Base-by-base conservation (phyloP, 2,888 invertebrate species). In the Crematogaster levior region DNA sequence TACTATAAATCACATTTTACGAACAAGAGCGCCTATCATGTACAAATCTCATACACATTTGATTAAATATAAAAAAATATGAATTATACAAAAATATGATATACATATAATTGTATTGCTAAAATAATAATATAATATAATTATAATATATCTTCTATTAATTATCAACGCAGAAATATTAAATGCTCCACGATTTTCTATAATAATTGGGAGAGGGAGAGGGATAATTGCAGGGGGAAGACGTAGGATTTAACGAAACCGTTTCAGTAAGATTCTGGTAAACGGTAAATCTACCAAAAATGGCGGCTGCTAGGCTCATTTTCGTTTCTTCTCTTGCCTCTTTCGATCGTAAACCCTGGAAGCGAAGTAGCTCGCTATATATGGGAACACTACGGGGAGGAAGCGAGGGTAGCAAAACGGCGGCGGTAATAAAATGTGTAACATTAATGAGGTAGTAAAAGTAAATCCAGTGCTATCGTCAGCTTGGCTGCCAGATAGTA, bases 401-500 rank as follows among this genome's bases (percentile, higher is more conserved):
- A 21, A 70, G 46, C 56, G 73, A 75, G 48, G 81, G 82, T 58
- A 82, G 83, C 82, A 66, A 86, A 84, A 90, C 82, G 86, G 82
- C 79, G 37, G 61, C 60, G 77, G 91, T 91, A 91, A 92, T 93
- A 93, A 93, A 93, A 92, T 91, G 91, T 91, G 91, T 91, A 92
- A 93, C 93, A 92, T 93, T 93, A 92, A 93, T 92, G 93, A 92
- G 89, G 91, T 88, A 90, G 91, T 93, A 93, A 93, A 93, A 92
- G 90, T 93, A 93, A 93, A 93, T 92, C 93, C 90, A 85, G 82
- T 90, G 89, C 90, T 91, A 92, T 91, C 92, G 91, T 90, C 89
- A 86, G 85, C 88, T 87, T 61, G 70, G 37, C 63, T 63, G 40
- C 58, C 72, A 37, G 77, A 68, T 65, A 82, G 43, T 65, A 48